A percentile compares a stretch with the other conserved stretches of the same genome.
phyloP scores from a whole-genome alignment of 2,797 vertebrate genomes.

The Xiphophorus birchmanni region DNA sequence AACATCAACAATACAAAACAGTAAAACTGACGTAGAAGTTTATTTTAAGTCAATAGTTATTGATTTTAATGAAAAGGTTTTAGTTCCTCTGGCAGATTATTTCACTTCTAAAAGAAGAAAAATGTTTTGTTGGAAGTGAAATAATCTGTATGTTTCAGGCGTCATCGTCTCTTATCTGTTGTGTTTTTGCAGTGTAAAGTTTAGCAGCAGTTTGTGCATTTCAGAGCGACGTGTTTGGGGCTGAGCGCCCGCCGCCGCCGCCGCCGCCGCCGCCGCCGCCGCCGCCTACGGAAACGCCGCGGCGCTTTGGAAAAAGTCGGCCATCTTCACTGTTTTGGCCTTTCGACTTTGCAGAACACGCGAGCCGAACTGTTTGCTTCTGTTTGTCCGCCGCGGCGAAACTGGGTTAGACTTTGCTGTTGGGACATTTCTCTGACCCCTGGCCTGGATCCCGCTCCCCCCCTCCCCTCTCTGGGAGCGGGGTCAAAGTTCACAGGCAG shows the following conservation, averaged over 20 bases:
- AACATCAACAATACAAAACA: no score
- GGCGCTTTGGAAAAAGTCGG: constrained; percentile 55
- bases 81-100: no score
- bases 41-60: no score
- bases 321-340: constrained; percentile 55
- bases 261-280: no score
- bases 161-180: no score
- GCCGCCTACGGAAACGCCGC: constrained; percentile 30
- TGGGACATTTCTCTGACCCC: constrained; percentile 79
- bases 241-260: constrained; percentile 10
- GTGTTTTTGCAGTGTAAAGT: constrained; percentile 12
- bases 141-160: no score
- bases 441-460: constrained; percentile 73
- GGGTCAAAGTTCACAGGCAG: constrained; percentile 78
- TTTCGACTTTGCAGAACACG: constrained; percentile 69
- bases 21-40: no score
- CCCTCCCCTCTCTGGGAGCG: constrained; percentile 63
- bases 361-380: constrained; percentile 34
- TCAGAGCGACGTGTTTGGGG: constrained; percentile 5
- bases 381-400: constrained; percentile 42
- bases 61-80: no score
- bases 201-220: constrained; percentile 16
- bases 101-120: no score
- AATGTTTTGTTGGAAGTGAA: no score
- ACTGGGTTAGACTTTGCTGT: constrained; percentile 82